These are phyloP conservation scores for Catalaphyllia jardinei DNA, from an alignment of 64 coral and sea anemone genomes.

Conservation along the genomic window DNA sequence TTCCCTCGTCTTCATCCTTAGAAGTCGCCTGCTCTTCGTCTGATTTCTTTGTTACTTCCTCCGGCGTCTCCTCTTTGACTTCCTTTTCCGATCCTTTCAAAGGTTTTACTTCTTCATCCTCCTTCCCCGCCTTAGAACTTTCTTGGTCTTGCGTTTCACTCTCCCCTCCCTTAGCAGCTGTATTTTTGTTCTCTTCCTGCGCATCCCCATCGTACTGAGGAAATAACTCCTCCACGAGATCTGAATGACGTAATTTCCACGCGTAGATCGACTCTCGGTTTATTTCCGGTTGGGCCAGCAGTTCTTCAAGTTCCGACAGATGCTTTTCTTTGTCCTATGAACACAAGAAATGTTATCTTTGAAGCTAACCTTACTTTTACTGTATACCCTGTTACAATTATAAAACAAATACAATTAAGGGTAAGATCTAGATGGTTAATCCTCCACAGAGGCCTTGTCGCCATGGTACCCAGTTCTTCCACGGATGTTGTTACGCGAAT, in stretches of 20 bases:
- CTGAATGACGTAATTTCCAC: constrained; percentile 53
- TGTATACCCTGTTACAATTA: too few relatives aligned
- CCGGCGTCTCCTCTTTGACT: neutral
- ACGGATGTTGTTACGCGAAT: too few relatives aligned
- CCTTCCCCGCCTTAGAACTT: neutral
- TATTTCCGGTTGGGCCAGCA: constrained; percentile 38
- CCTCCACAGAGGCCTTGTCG: too few relatives aligned
- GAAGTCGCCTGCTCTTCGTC: neutral
- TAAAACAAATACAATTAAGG: too few relatives aligned
- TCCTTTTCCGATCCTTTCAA: neutral
- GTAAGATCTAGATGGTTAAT: too few relatives aligned
- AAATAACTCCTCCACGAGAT: constrained; percentile 27
- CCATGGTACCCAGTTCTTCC: too few relatives aligned
- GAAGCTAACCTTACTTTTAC: too few relatives aligned
- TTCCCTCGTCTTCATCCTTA: neutral
- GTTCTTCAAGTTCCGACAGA: constrained; percentile 45
- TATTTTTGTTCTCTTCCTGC: neutral
- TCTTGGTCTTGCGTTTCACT: constrained; percentile 3
- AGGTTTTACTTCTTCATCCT: neutral
- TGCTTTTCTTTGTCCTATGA: constrained; percentile 55
- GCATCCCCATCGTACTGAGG: neutral
- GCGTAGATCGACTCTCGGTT: constrained; percentile 40
- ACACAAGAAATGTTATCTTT: neutral
- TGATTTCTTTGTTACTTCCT: neutral
- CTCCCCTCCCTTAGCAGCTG: neutral